A percentile compares a stretch with the other conserved stretches of the same genome.
These are phyloP conservation scores for Melikaiella ostensackeni DNA, from an alignment of 2,888 invertebrate species.

Conservation along the genomic window DNA sequence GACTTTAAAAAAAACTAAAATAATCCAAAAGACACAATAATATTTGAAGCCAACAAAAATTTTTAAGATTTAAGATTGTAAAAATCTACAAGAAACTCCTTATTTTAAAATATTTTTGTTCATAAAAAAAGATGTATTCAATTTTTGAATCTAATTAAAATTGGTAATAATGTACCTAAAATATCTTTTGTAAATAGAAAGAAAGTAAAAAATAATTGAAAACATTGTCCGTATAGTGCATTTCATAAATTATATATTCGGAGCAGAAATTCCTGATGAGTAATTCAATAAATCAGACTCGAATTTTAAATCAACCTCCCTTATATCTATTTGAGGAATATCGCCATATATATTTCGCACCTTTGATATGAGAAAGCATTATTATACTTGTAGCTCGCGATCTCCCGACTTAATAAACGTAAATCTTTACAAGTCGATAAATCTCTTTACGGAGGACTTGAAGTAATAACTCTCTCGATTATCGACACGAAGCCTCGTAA, in stretches of 20 bases:
- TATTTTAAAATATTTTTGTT: no score
- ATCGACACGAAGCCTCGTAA: conserved; percentile 24
- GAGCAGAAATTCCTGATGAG: background rate
- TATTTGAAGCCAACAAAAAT: no score
- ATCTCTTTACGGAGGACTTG: conserved; percentile 5
- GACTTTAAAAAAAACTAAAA: no score
- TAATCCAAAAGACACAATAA: no score
- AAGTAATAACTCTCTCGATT: conserved; percentile 32
- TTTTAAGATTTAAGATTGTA: no score
- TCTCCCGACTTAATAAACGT: conserved; percentile 49
- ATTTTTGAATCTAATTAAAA: no score
- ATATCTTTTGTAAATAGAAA: background rate
- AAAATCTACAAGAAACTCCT: no score
- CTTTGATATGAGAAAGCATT: conserved; percentile 50
- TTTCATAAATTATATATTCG: background rate
- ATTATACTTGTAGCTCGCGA: conserved; percentile 48
- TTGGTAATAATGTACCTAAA: no score
- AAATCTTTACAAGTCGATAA: conserved; percentile 42
- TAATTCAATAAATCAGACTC: background rate
- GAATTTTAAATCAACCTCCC: background rate
- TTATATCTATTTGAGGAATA: conserved; percentile 44
- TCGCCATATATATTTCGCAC: conserved; percentile 54
- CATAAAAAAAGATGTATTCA: no score
- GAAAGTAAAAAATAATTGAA: background rate
- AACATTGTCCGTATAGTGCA: background rate